These are phyloP conservation scores for Pterocles gutturalis DNA, from an alignment of 2,113 vertebrate species.

Conservation along the genomic window DNA sequence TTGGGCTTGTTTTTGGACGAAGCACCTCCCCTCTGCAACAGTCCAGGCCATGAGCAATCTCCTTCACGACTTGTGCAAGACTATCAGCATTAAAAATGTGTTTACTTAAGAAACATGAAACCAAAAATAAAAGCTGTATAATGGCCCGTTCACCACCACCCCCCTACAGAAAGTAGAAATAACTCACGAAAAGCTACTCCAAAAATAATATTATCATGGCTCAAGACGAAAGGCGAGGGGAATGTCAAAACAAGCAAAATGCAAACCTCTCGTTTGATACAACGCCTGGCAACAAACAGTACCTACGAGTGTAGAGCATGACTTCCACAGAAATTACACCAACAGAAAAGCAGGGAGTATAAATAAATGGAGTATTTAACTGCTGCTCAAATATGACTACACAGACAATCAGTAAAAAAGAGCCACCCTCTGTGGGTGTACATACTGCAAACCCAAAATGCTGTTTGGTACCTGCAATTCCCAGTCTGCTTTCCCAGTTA, in stretches of 20 bases:
- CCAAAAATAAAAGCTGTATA: slow-evolving; percentile 17
- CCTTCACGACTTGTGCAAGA: background rate
- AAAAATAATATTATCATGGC: background rate
- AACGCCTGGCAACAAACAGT: background rate
- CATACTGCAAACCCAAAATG: accelerated
- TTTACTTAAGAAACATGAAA: slow-evolving; percentile 29
- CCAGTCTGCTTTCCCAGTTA: background rate
- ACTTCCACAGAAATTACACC: background rate
- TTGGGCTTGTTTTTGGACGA: background rate
- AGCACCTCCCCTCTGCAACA: background rate
- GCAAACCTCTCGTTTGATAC: background rate
- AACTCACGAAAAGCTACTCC: slow-evolving; percentile 3
- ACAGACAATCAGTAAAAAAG: background rate
- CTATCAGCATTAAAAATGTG: background rate
- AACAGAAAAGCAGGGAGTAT: background rate
- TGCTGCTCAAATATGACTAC: background rate
- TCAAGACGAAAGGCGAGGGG: background rate
- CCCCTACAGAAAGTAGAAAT: background rate
- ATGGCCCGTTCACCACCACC: background rate
- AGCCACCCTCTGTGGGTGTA: background rate
- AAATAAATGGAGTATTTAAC: background rate
- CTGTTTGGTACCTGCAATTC: background rate
- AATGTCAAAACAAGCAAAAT: slow-evolving; percentile 25
- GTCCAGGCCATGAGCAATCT: background rate
- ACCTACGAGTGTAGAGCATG: background rate